Percentiles rank a stretch among this genome's conserved stretches.
phyloP scores from a whole-genome alignment of 2,797 vertebrate genomes.

The Peromyscus nudipes region DNA sequence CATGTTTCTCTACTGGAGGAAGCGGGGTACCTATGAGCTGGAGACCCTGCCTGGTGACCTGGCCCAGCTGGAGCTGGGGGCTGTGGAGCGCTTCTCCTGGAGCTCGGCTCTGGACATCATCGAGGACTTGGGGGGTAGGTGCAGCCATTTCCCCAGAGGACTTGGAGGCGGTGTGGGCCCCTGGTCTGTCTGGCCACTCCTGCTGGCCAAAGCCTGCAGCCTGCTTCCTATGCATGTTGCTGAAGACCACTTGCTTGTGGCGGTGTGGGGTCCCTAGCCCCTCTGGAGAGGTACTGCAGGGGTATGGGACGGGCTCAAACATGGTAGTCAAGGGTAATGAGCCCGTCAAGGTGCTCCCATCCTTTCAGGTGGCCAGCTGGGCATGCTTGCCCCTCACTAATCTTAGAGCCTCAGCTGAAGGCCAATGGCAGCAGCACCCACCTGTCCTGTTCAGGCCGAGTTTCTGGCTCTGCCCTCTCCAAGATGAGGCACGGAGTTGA shows the following conservation, averaged over 20 bases:
- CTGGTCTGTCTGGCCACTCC: too few species aligned
- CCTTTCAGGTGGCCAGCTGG: not conserved
- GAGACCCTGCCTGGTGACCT: constrained; percentile 90
- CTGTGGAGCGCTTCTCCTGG: constrained; percentile 94
- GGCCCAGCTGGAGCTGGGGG: constrained; percentile 81
- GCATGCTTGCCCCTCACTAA: not conserved
- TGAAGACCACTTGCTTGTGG: rapidly evolving
- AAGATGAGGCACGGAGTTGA: not conserved
- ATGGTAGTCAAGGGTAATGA: rapidly evolving
- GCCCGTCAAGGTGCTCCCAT: not conserved
- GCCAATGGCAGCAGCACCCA: too few species aligned
- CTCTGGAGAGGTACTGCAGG: not conserved
- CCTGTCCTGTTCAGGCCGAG: not conserved
- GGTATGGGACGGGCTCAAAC: not conserved
- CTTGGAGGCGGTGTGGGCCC: not conserved
- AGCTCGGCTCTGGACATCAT: constrained; percentile 93
- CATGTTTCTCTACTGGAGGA: constrained; percentile 98
- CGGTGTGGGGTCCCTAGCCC: not conserved
- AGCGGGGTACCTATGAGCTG: constrained; percentile 94
- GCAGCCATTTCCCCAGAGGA: rapidly evolving
- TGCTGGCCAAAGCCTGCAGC: not conserved
- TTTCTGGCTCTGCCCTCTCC: not conserved
- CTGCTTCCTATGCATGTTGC: rapidly evolving
- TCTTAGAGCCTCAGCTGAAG: not conserved
- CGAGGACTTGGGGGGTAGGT: constrained; percentile 94